Evolutionary conservation across 2,888 invertebrate species (phyloP).

Genomic region (Muscina levida): DNA sequence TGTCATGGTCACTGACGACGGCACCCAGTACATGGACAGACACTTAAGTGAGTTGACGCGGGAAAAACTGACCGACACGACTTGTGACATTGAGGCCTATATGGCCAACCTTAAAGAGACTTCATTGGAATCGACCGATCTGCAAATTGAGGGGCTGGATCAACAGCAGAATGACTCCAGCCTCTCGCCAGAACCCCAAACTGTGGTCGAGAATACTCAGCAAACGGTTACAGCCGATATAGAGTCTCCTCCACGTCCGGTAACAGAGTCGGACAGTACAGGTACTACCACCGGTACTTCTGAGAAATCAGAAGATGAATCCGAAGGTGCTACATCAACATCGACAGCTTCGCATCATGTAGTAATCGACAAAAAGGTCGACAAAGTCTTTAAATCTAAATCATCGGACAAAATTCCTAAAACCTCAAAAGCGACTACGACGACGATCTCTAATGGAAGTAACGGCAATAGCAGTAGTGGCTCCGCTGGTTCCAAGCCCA

Average conservation of each 20-base stretch:
- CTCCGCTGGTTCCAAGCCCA: constrained; percentile 70
- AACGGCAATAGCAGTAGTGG: constrained; percentile 68
- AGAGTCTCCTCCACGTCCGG: constrained; percentile 75
- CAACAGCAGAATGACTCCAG: constrained; percentile 79
- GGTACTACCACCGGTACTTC: constrained; percentile 77
- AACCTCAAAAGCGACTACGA: constrained; percentile 46
- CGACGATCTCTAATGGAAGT: constrained; percentile 53
- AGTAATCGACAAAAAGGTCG: constrained; percentile 79
- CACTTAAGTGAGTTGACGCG: constrained; percentile 79
- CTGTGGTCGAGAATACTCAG: constrained; percentile 78
- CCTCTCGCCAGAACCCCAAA: constrained; percentile 78
- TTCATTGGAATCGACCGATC: constrained; percentile 76
- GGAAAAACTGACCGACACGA: constrained; percentile 77
- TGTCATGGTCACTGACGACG: constrained; percentile 68
- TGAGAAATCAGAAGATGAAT: constrained; percentile 78
- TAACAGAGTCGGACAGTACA: constrained; percentile 75
- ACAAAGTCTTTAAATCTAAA: constrained; percentile 79
- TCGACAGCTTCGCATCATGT: constrained; percentile 69
- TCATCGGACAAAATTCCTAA: constrained; percentile 68
- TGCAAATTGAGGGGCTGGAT: constrained; percentile 71
- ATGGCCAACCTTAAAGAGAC: constrained; percentile 80
- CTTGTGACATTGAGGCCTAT: constrained; percentile 79
- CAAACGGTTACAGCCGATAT: constrained; percentile 77
- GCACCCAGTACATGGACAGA: constrained; percentile 78
- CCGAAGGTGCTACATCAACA: constrained; percentile 73